Evolutionary conservation across 92 coral and sea anemone genomes (phyloP).

Genomic region (Parazoanthus darwini): DNA sequence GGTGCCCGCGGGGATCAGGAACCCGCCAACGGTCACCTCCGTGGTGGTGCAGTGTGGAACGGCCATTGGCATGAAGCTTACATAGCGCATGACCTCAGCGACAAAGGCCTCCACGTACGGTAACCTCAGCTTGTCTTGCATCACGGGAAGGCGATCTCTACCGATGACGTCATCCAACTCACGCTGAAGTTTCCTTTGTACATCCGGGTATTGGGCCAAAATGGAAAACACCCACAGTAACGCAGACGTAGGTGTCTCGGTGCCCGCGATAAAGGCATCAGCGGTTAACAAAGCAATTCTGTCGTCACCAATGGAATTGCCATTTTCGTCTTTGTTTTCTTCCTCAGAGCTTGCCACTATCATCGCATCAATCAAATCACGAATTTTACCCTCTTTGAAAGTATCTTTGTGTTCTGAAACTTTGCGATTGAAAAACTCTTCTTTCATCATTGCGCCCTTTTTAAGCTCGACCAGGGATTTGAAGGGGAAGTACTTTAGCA

Average conservation of each 20-base stretch:
- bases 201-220: constrained; percentile 60
- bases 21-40: constrained; percentile 61
- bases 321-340: constrained; percentile 29
- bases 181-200: constrained; percentile 61
- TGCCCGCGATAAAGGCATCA: constrained; percentile 75
- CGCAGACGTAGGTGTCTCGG: constrained; percentile 69
- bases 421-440: constrained; percentile 68
- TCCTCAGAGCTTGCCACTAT: constrained; percentile 26
- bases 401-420: constrained; percentile 66
- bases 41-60: constrained; percentile 68
- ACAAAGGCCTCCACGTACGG: constrained; percentile 70
- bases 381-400: constrained; percentile 43
- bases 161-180: constrained; percentile 63
- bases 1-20: constrained; percentile 67
- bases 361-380: constrained; percentile 35
- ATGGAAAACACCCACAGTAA: constrained; percentile 65
- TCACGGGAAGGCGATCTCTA: constrained; percentile 49
- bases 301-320: constrained; percentile 13
- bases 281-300: constrained; percentile 12
- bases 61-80: constrained; percentile 70
- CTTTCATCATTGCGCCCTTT: constrained; percentile 53
- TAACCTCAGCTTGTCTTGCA: constrained; percentile 57
- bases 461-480: constrained; percentile 52
- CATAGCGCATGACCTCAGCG: constrained; percentile 58
- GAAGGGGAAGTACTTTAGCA: constrained; percentile 67